Conservation (phyloP, 2,113 vertebrate genomes). For the Dunckerocampus dactyliophorus region DNA sequence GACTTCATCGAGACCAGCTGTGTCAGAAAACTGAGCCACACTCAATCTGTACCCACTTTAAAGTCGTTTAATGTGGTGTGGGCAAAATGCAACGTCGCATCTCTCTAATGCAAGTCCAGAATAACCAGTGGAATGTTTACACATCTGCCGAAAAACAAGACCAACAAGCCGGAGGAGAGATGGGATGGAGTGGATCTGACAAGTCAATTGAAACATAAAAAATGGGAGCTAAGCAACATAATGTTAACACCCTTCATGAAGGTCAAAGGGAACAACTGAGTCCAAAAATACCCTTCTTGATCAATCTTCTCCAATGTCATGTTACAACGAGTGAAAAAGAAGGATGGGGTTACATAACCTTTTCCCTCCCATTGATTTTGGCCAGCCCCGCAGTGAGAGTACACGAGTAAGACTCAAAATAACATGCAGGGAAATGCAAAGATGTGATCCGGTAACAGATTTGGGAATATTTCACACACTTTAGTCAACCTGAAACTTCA, state of each 20-base stretch:
- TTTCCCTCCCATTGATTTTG: constrained; percentile 63
- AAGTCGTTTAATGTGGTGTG: constrained; percentile 12
- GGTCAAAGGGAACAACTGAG: constrained; percentile 46
- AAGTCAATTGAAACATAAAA: constrained; percentile 10
- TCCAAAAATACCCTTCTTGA: constrained; percentile 68
- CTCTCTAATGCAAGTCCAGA: constrained; percentile 6
- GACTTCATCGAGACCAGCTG: neutral
- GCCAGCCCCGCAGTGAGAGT: constrained; percentile 32
- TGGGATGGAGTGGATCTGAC: constrained; percentile 1
- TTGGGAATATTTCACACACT: constrained; percentile 15
- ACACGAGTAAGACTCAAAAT: constrained; percentile 49
- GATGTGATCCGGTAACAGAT: constrained; percentile 11
- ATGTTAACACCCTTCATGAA: constrained; percentile 33
- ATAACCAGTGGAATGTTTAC: neutral
- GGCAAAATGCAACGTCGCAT: constrained; percentile 3
- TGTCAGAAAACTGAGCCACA: neutral
- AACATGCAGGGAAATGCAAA: constrained; percentile 51
- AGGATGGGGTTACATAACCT: constrained; percentile 65
- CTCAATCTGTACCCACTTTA: neutral
- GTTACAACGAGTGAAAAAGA: constrained; percentile 45
- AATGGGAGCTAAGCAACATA: constrained; percentile 1
- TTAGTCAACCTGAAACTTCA: constrained; percentile 12
- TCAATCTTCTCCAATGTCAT: constrained; percentile 70
- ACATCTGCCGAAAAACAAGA: constrained; percentile 9
- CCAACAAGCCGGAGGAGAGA: neutral